Base-by-base conservation (phyloP, 2,113 vertebrate species). In the Smithornis capensis region DNA sequence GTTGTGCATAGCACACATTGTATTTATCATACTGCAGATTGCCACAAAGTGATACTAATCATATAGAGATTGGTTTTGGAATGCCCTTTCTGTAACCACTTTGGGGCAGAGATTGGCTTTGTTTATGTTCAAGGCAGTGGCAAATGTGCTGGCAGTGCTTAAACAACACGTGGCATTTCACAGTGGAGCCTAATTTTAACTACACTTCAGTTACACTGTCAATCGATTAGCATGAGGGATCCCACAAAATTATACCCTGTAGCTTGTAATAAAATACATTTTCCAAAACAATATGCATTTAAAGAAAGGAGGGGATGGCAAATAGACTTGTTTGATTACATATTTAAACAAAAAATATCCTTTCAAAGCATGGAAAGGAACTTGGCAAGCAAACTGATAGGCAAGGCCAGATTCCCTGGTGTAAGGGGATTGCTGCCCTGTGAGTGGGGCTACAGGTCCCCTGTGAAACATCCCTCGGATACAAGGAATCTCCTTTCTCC, bases 141-240 rank as follows among this genome's bases (percentile, higher is more conserved):
- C 19, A 73, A 74, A 7, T 33, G 56, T 49, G 44, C 59, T 95
- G 64, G 60, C 88, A 52, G 59, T 56, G 87, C 50, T 88, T 60
- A 49, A 77, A 42, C 47, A 81, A 63, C 75, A 69, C 17, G 23
- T 83, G 79, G 31, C 71, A 81, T 77, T 88, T 83, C 52, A 77
- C 17, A 94, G 60, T 45, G 55, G 12, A 86, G 38, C 56, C 55
- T 77, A 83, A 88, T 93, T 95, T 94, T 95, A 90, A 90, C 71
- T 37, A 52, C 35, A 49, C 60, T 90, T 80, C 64, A 83, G 56
- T 60, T 70, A 83, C 0, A 4, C 24, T 78, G 64, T 38, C 85
- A 88, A 19, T 49, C 79, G 53, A 86, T 71, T 94, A 93, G 83
- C 76, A 29, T 27, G 37, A 44, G 83, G 45, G 33, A 85, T 81